A percentile compares a stretch with the other conserved stretches of the same genome.
phyloP scores from a whole-genome alignment of 2,888 invertebrate genomes.

The Cataglyphis rosenhaueri region DNA sequence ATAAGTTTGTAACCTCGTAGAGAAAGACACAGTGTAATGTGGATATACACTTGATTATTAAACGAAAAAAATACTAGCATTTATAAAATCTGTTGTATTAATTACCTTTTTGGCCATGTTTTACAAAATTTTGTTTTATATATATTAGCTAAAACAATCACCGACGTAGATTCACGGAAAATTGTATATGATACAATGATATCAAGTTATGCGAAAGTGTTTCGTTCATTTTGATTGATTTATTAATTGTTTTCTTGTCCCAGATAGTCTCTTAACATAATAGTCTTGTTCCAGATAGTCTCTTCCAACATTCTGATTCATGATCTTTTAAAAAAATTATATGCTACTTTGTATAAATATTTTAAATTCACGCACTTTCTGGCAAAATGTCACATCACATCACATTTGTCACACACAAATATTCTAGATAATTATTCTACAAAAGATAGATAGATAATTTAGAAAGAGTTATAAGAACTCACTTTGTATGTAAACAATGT shows the following conservation, averaged over 20 bases:
- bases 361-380: background rate
- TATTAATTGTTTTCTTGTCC: background rate
- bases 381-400: background rate
- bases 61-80: background rate
- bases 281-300: too few relatives aligned
- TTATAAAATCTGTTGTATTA: background rate
- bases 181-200: background rate
- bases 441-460: background rate
- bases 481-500: background rate
- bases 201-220: background rate
- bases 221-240: background rate
- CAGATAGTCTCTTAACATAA: background rate
- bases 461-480: background rate
- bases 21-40: background rate
- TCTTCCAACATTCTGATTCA: background rate
- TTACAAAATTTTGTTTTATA: background rate
- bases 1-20: conserved; percentile 2
- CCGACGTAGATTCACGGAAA: background rate
- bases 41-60: background rate
- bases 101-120: conserved; percentile 47
- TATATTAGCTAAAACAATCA: background rate
- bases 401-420: background rate
- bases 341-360: background rate
- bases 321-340: background rate
- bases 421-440: background rate